Evolutionary conservation across 2,797 vertebrate genomes (phyloP), one percentile per base, ranked within the genome.

Genomic region (Chelmon rostratus): DNA sequence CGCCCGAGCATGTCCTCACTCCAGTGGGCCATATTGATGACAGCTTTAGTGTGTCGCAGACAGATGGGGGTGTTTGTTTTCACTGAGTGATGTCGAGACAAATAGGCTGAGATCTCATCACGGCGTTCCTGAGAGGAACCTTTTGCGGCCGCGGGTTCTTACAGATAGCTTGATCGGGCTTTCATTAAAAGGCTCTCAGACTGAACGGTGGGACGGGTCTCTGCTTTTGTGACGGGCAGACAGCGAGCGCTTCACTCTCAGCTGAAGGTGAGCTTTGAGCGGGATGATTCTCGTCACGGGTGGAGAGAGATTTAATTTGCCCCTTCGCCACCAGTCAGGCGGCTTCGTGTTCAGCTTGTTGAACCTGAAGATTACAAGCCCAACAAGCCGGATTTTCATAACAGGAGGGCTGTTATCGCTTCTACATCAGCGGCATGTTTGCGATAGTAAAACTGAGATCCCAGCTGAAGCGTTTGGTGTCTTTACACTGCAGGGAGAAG

Each of bases 71-170:
- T 89, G 90, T 91, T 92, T 88, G 90, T 93, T 89, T 92, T 87
- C 85, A 54, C 23, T 89, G 91, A 94, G 85, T 82, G 89, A 93
- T 91, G 88, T 88, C 47, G 82, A 86, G 82, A 92, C 91, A 87
- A 91, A 88, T 89, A 81, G 90, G 88, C 83, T 58, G 86, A 92
- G 92, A 93, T 93, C 92, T 90, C 92, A 91, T 92, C 91, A 81
- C 31, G n/a, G 3, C 62, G 75, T 78, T 87, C 83, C 88, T 46
- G 65, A 75, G 83, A 86, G 89, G 83, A 84, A 58, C 70, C 79
- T 49, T 72, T 79, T 67, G 88, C 87, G 73, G 82, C 70, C 12
- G 74, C 76, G 74, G 62, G 72, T 52, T 67, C 6, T 3, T 37
- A 35, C 67, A 23, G 71, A 62, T 12, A 63, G 81, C 83, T 84